These are phyloP conservation scores for Yponomeuta plumbellus DNA, from an alignment of 2,888 invertebrate genomes.

Conservation along the genomic window DNA sequence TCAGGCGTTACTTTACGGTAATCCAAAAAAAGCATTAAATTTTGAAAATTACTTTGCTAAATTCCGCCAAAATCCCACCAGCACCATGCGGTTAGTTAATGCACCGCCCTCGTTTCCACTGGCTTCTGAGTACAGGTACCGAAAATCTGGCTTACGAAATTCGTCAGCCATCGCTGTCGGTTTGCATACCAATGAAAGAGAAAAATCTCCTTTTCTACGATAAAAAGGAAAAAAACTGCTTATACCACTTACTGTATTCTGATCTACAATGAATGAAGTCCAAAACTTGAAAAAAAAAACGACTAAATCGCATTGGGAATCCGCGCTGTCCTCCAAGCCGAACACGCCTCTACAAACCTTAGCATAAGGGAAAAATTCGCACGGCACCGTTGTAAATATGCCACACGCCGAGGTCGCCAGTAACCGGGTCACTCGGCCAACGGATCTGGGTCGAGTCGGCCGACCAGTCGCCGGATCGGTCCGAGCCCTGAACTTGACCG, in stretches of 20 bases:
- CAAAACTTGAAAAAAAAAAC: background rate
- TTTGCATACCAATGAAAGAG: too few relatives aligned
- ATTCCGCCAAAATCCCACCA: too few relatives aligned
- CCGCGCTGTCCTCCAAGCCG: background rate
- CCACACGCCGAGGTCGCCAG: conserved; percentile 8
- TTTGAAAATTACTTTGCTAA: too few relatives aligned
- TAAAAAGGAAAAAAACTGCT: background rate
- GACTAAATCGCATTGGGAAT: background rate
- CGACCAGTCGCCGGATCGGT: conserved; percentile 23
- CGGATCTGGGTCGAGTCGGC: conserved; percentile 6
- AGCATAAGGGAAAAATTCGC: background rate
- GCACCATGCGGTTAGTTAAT: too few relatives aligned
- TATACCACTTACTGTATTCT: background rate
- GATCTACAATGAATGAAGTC: background rate
- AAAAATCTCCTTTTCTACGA: background rate
- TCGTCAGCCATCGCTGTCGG: too few relatives aligned
- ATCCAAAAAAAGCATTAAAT: too few relatives aligned
- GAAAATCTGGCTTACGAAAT: too few relatives aligned
- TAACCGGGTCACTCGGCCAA: conserved; percentile 20
- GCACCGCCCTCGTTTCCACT: too few relatives aligned
- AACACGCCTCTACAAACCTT: background rate
- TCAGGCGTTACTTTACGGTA: too few relatives aligned
- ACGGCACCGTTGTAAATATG: background rate
- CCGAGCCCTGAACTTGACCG: conserved; percentile 63
- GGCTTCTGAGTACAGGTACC: too few relatives aligned